Percentiles rank a stretch among this genome's conserved stretches.
These are phyloP conservation scores for Daktulosphaira vitifoliae DNA, from an alignment of 1,140 invertebrate genomes.

Conservation along the genomic window DNA sequence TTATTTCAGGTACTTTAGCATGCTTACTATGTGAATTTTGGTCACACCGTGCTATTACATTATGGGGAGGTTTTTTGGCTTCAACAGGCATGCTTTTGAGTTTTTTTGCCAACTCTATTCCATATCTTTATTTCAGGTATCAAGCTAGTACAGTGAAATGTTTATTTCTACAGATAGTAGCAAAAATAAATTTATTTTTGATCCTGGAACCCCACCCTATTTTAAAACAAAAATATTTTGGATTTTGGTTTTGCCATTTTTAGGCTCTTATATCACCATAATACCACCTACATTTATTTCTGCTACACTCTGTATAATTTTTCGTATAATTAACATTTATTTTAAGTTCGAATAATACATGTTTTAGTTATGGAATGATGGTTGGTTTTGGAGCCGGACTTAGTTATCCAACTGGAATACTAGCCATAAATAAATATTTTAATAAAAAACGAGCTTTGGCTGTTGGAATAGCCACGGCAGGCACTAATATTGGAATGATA, in stretches of 20 bases:
- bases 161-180: too few species aligned
- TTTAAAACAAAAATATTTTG: too few species aligned
- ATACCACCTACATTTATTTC: too few species aligned
- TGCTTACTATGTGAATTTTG: neutral
- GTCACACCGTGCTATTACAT: neutral
- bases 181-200: too few species aligned
- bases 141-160: too few species aligned
- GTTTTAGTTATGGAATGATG: slow-evolving; percentile 4
- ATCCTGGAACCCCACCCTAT: too few species aligned
- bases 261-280: too few species aligned
- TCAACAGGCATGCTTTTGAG: neutral
- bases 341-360: too few species aligned
- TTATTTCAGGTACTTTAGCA: slow-evolving; percentile 4
- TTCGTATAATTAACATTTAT: too few species aligned
- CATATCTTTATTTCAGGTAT: neutral
- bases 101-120: slow-evolving; percentile 7
- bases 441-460: slow-evolving; percentile 63
- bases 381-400: slow-evolving; percentile 11
- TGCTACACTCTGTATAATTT: too few species aligned
- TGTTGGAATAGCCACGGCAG: slow-evolving; percentile 64
- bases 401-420: slow-evolving; percentile 1
- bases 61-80: slow-evolving; percentile 10
- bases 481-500: slow-evolving; percentile 64
- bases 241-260: too few species aligned
- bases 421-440: slow-evolving; percentile 51